These are phyloP conservation scores for Barnardius zonarius DNA, from an alignment of 2,113 vertebrate species.

Conservation along the genomic window DNA sequence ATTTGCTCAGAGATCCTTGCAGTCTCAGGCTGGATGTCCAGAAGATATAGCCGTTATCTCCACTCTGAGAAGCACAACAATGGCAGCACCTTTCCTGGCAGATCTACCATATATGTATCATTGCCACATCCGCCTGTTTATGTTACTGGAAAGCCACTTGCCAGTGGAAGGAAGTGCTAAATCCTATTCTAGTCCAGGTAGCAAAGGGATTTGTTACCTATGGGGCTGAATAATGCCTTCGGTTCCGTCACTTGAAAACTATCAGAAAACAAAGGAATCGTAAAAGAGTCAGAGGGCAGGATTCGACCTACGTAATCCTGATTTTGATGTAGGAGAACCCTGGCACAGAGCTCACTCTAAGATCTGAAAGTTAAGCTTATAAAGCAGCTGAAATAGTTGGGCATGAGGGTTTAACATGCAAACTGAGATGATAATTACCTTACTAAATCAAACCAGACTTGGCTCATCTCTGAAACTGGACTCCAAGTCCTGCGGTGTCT, in stretches of 20 bases:
- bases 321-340: not conserved
- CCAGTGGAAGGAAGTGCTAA: not conserved
- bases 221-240: not conserved
- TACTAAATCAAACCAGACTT: not conserved
- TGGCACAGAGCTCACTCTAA: not conserved
- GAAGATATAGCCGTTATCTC: not conserved
- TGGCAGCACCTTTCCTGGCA: slow-evolving; percentile 4
- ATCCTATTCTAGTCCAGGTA: not conserved
- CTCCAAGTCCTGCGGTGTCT: not conserved
- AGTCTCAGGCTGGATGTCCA: not conserved
- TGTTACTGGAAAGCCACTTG: not conserved
- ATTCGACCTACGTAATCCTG: not conserved
- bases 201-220: not conserved
- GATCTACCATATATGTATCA: not conserved
- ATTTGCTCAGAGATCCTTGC: not conserved
- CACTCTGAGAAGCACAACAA: not conserved
- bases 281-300: not conserved
- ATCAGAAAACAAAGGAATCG: not conserved
- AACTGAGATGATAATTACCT: not conserved
- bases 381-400: not conserved
- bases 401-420: not conserved
- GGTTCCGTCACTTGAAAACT: not conserved
- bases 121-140: not conserved
- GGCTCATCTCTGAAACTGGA: not conserved
- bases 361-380: not conserved